phyloP scores from a whole-genome alignment of 1,140 invertebrate species.

The Phthorimaea operculella region DNA sequence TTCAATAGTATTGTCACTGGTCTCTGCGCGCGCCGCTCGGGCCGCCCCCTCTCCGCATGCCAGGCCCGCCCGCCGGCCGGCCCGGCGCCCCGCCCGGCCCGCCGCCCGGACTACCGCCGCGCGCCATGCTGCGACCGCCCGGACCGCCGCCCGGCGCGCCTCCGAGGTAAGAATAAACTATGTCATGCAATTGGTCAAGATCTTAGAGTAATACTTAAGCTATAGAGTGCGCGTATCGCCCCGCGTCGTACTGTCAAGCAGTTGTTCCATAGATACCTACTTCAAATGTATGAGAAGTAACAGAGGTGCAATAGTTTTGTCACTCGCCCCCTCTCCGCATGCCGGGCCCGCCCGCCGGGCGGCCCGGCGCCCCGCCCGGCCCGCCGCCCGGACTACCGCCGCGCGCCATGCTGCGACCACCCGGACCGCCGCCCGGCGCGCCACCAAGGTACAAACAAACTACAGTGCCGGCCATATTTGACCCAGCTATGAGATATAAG shows the following conservation, averaged over 20 bases:
- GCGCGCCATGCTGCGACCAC: constrained; percentile 19
- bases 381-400: constrained; percentile 59
- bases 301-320: too few relatives aligned
- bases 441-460: constrained; percentile 63
- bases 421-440: constrained; percentile 70
- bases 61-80: constrained; percentile 60
- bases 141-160: constrained; percentile 72
- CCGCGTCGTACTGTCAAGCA: too few relatives aligned
- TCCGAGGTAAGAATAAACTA: too few relatives aligned
- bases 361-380: constrained; percentile 65
- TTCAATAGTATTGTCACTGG: too few relatives aligned
- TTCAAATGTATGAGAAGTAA: too few relatives aligned
- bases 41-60: constrained; percentile 32
- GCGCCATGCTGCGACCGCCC: constrained; percentile 18
- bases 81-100: constrained; percentile 67
- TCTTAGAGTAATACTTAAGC: too few relatives aligned
- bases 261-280: too few relatives aligned
- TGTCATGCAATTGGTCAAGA: too few relatives aligned
- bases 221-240: too few relatives aligned
- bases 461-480: constrained; percentile 64
- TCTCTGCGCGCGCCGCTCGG: constrained; percentile 59
- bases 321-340: constrained; percentile 29
- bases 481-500: too few relatives aligned
- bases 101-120: constrained; percentile 50
- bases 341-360: constrained; percentile 67